Evolutionary conservation across 2,888 invertebrate species (phyloP).

Genomic region (Aethes cnicana): DNA sequence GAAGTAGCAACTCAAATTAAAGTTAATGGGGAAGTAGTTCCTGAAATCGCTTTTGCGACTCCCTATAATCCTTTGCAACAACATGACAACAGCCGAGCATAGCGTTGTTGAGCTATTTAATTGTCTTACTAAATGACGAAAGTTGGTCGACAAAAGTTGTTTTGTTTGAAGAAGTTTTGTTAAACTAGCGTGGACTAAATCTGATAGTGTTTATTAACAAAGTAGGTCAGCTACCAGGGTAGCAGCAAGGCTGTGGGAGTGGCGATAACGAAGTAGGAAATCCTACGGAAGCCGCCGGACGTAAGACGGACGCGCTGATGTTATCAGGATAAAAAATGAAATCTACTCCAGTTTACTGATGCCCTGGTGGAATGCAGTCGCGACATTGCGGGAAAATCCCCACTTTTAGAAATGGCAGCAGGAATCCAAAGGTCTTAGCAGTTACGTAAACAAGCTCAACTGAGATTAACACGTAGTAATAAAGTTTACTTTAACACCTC

Average conservation of each 20-base stretch:
- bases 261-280: conserved; percentile 65
- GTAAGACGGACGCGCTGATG: conserved; percentile 51
- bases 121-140: conserved; percentile 62
- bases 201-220: conserved; percentile 50
- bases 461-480: too few relatives aligned
- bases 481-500: neutral
- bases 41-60: conserved; percentile 21
- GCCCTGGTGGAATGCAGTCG: conserved; percentile 27
- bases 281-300: conserved; percentile 61
- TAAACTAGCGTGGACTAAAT: conserved; percentile 53
- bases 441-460: too few relatives aligned
- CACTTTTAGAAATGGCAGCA: neutral
- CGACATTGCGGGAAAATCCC: neutral
- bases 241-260: conserved; percentile 45
- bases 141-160: conserved; percentile 52
- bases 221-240: conserved; percentile 51
- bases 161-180: conserved; percentile 48
- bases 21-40: conserved; percentile 21
- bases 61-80: conserved; percentile 16
- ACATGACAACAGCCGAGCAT: conserved; percentile 25
- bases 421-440: neutral
- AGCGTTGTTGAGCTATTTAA: conserved; percentile 47
- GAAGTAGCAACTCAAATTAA: conserved; percentile 18
- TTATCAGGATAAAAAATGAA: conserved; percentile 52
- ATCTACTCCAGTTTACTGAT: conserved; percentile 47